Evolutionary conservation across 2,113 vertebrate species (phyloP).

Genomic region (Daboia siamensis): DNA sequence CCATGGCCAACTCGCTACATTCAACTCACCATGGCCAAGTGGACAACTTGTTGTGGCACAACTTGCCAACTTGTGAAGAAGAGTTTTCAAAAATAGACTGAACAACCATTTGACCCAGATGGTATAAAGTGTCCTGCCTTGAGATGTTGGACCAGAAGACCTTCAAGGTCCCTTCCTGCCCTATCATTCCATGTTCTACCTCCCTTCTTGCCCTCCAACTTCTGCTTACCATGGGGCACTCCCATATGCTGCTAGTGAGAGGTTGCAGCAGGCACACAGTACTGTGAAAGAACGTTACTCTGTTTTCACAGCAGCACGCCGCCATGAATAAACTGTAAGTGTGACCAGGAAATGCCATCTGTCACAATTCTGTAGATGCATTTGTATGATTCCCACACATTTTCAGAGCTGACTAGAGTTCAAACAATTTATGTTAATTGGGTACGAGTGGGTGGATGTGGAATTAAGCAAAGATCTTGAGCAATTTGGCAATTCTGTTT

Average conservation of each 20-base stretch:
- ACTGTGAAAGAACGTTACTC: neutral
- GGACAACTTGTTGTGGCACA: neutral
- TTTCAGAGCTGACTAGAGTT: slow-evolving; percentile 8
- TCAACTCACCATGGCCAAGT: neutral
- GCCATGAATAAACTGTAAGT: slow-evolving; percentile 21
- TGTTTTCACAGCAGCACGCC: slow-evolving; percentile 12
- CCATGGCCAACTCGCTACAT: neutral
- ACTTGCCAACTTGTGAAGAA: neutral
- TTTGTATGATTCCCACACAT: slow-evolving; percentile 12
- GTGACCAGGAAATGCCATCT: slow-evolving; percentile 23
- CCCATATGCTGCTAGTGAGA: neutral
- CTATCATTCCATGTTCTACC: neutral
- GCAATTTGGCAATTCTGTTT: neutral
- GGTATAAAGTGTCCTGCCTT: neutral
- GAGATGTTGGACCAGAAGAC: neutral
- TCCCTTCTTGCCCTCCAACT: neutral
- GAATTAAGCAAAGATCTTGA: neutral
- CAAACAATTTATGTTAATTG: slow-evolving; percentile 10
- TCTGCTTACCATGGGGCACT: neutral
- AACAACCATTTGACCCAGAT: too few relatives aligned
- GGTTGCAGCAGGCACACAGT: neutral
- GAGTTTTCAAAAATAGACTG: too few relatives aligned
- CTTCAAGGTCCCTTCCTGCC: neutral
- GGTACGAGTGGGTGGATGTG: neutral
- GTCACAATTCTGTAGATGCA: slow-evolving; percentile 8